These are phyloP conservation scores for Episyrphus balteatus DNA, from an alignment of 1,140 invertebrate genomes.

Conservation along the genomic window DNA sequence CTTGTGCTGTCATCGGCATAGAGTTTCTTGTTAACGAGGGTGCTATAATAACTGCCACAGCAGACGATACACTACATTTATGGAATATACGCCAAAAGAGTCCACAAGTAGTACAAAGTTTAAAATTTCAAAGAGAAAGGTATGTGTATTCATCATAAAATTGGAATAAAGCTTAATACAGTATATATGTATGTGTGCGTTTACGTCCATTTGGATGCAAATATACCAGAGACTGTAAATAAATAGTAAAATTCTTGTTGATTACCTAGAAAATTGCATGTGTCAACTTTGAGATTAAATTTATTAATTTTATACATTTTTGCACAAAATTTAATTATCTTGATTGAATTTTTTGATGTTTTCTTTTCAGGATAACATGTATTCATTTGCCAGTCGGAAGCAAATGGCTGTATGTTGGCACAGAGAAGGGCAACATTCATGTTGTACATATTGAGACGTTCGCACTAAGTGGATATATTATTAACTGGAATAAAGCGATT, in stretches of 20 bases:
- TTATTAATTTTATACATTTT: not conserved
- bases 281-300: not conserved
- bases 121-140: constrained; percentile 96
- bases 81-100: constrained; percentile 96
- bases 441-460: constrained; percentile 95
- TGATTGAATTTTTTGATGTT: not conserved
- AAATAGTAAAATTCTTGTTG: no score
- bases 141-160: constrained; percentile 38
- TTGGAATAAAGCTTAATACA: no score
- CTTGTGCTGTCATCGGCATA: constrained; percentile 73
- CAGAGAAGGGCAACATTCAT: constrained; percentile 95
- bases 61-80: constrained; percentile 89
- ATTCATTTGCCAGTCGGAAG: constrained; percentile 90
- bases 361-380: constrained; percentile 69
- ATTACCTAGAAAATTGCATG: not conserved
- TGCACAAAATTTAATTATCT: not conserved
- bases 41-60: constrained; percentile 82
- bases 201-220: not conserved
- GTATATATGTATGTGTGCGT: not conserved
- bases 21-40: constrained; percentile 95
- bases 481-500: constrained; percentile 99
- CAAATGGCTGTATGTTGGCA: constrained; percentile 98
- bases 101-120: constrained; percentile 87
- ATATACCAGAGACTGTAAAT: no score
- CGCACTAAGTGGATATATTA: constrained; percentile 91